These are phyloP conservation scores for Geotrupes spiniger DNA, from an alignment of 2,888 invertebrate genomes.

Conservation along the genomic window DNA sequence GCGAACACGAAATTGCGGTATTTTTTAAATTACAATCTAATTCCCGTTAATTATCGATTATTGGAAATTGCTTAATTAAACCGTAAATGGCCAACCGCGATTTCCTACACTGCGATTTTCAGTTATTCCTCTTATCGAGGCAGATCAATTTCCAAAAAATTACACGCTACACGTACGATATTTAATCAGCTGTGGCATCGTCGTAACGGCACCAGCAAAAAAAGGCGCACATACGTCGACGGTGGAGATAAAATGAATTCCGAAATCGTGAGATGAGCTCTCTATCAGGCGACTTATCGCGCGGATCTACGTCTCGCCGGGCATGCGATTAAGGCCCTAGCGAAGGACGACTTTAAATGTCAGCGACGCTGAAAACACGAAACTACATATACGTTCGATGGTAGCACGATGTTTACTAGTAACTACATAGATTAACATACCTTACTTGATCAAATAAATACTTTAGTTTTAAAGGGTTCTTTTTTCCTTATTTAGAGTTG, in stretches of 20 bases:
- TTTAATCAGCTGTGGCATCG: conserved; percentile 32
- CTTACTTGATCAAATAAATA: conserved; percentile 3
- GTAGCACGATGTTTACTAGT: conserved; percentile 5
- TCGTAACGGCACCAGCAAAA: conserved; percentile 25
- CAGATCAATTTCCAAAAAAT: conserved; percentile 20
- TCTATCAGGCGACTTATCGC: conserved; percentile 35
- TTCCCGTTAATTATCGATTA: conserved; percentile 1
- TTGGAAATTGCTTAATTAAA: conserved; percentile 13
- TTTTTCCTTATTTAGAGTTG: not conserved
- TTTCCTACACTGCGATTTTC: conserved; percentile 10
- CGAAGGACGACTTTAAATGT: not conserved
- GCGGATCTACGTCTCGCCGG: conserved; percentile 27
- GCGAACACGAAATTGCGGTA: conserved; percentile 2
- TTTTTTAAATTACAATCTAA: not conserved
- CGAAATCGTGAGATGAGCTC: conserved; percentile 37
- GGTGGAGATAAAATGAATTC: conserved; percentile 29
- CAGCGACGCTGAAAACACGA: conserved; percentile 1
- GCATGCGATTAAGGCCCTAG: conserved; percentile 21
- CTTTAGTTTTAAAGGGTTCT: conserved; percentile 1
- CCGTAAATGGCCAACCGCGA: conserved; percentile 8
- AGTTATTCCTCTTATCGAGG: conserved; percentile 13
- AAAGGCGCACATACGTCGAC: conserved; percentile 13
- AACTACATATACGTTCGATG: conserved; percentile 1
- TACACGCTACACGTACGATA: conserved; percentile 19
- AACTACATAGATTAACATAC: conserved; percentile 6